Evolutionary conservation across 2,113 vertebrate species (phyloP).

Genomic region (Paradoxurus hermaphroditus): DNA sequence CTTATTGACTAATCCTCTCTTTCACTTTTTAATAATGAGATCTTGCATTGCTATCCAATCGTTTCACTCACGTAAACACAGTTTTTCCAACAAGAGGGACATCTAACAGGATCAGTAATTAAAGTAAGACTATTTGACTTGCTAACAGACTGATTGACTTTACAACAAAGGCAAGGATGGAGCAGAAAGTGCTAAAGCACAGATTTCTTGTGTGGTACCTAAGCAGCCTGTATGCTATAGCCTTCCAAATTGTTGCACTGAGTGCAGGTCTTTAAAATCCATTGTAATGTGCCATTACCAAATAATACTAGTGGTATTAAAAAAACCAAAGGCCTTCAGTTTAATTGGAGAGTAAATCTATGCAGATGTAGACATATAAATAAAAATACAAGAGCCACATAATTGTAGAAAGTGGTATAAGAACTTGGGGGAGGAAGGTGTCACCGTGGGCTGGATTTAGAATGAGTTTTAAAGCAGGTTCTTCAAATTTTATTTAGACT

Average conservation of each 20-base stretch:
- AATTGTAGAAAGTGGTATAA: neutral
- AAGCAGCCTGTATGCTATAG: neutral
- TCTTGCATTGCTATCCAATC: neutral
- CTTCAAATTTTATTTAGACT: neutral
- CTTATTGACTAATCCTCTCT: neutral
- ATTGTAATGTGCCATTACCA: neutral
- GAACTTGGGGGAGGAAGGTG: neutral
- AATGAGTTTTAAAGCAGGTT: neutral
- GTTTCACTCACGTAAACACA: neutral
- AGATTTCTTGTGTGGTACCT: neutral
- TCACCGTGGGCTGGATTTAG: neutral
- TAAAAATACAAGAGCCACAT: neutral
- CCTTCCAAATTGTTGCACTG: neutral
- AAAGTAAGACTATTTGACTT: neutral
- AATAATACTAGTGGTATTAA: neutral
- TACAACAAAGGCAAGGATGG: neutral
- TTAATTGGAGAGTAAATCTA: neutral
- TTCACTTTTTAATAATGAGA: neutral
- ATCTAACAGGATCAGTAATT: neutral
- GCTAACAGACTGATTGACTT: neutral
- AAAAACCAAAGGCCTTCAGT: neutral
- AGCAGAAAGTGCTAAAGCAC: neutral
- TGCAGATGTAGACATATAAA: neutral
- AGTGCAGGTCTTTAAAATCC: neutral
- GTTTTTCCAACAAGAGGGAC: neutral